A percentile compares a stretch with the other conserved stretches of the same genome.
Conservation (phyloP, 30 jellyfish, hydroid and myxozoan genomes). For the Aurelia coerulea region DNA sequence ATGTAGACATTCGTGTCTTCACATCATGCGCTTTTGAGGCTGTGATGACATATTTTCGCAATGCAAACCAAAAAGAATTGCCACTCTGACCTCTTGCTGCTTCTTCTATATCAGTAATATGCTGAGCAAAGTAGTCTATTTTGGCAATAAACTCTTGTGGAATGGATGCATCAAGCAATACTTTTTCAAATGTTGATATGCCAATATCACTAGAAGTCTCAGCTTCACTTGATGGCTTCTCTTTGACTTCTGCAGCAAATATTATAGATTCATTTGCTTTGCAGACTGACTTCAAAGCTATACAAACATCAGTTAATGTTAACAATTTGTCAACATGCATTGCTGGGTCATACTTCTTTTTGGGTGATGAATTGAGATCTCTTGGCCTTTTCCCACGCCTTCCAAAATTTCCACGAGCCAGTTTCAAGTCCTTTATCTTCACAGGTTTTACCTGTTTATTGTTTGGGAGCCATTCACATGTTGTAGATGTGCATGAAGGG, state of each 20-base stretch:
- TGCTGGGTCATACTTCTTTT: constrained; percentile 8
- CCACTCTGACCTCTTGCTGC: constrained; percentile 55
- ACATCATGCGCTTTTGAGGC: constrained; percentile 56
- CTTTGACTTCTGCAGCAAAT: no score
- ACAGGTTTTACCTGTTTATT: constrained; percentile 27
- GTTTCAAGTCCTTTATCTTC: constrained; percentile 38
- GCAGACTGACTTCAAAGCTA: no score
- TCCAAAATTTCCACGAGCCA: constrained; percentile 23
- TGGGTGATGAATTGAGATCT: no score
- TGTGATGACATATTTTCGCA: constrained; percentile 39
- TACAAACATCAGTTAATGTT: neutral
- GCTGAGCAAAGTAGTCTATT: no score
- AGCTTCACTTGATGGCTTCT: no score
- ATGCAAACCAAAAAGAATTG: constrained; percentile 19
- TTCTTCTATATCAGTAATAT: neutral
- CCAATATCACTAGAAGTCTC: no score
- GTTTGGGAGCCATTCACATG: constrained; percentile 42
- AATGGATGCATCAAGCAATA: no score
- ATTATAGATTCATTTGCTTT: no score
- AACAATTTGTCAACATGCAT: neutral
- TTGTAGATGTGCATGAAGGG: constrained; percentile 47
- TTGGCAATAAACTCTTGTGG: no score
- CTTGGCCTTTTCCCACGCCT: constrained; percentile 1
- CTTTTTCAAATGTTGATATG: no score
- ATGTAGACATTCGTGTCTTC: constrained; percentile 34